Evolutionary conservation across 2,797 vertebrate genomes (phyloP), one percentile per base, ranked within the genome.

Genomic region (Microcaecilia unicolor): DNA sequence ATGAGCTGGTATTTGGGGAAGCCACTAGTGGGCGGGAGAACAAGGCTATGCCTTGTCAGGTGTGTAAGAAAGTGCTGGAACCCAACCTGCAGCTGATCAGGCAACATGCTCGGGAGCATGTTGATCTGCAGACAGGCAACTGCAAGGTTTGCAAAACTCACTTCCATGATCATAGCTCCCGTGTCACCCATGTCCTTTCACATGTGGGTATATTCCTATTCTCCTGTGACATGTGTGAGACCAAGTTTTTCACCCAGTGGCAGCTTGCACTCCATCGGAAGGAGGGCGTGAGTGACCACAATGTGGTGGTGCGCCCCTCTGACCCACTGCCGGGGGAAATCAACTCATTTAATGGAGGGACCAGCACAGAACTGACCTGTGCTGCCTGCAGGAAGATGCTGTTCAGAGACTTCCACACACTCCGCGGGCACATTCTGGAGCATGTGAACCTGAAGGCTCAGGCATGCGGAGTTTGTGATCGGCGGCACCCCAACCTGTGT

Each of bases 191-290:
- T 1, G 76, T 88, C 12, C 69, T 98, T 35, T 83, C 88, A 17
- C 96, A 98, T 10, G 83, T 98, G 0, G 91, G 92, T 5, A 87
- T 93, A 61, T 89, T 89, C 37, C 87, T 98, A 22, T 95, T 93
- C 67, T 87, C 88, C 51, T 99, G 96, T 0, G 90, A 97, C 63
- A 89, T 98, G 87, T 98, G 95, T 10, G 88, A 85, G 51, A 67
- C 81, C 18, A 92, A 93, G 48, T 97, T 97, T 76, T 88, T 88
- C 63, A 95, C 87, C 18, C 90, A 86, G 40, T 86, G 77, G 62
- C 88, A 88, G 49, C 81, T 99, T 58, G 85, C 85, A 25, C 85
- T 91, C 3, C 96, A 99, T 65, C 84, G 89, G 4, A 78, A 82
- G 1, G 45, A 43, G 6, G 31, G 25, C 20, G 63, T 81, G 44